These are phyloP conservation scores for Iselma pallidipennis DNA, from an alignment of 2,888 invertebrate genomes.

Conservation along the genomic window DNA sequence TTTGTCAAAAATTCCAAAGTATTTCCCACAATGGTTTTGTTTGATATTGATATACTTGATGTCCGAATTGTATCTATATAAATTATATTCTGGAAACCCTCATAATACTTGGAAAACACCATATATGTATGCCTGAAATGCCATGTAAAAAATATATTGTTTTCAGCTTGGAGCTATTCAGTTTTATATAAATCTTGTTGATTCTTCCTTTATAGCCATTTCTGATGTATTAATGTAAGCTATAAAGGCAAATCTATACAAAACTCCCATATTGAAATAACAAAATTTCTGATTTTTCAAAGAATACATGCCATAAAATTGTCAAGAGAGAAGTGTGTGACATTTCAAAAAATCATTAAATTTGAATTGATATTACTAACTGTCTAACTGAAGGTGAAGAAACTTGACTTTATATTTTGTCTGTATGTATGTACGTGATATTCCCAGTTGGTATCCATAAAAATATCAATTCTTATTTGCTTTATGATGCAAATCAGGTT, in stretches of 20 bases:
- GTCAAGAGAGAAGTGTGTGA: too few species aligned
- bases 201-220: not conserved
- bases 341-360: too few species aligned
- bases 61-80: not conserved
- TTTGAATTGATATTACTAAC: too few species aligned
- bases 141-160: not conserved
- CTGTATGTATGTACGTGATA: not conserved
- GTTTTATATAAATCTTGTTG: constrained; percentile 1
- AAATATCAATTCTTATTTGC: constrained; percentile 19
- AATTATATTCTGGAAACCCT: not conserved
- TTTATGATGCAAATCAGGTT: constrained; percentile 25
- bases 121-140: not conserved
- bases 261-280: too few species aligned
- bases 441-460: not conserved
- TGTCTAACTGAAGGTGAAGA: too few species aligned
- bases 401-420: not conserved
- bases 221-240: not conserved
- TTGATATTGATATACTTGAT: not conserved
- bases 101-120: not conserved
- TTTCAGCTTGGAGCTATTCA: not conserved
- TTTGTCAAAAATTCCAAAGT: not conserved
- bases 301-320: too few species aligned
- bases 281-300: not conserved
- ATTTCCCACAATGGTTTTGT: not conserved
- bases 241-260: not conserved